Evolutionary conservation across 2,113 vertebrate genomes (phyloP).

Genomic region (Sander lucioperca): DNA sequence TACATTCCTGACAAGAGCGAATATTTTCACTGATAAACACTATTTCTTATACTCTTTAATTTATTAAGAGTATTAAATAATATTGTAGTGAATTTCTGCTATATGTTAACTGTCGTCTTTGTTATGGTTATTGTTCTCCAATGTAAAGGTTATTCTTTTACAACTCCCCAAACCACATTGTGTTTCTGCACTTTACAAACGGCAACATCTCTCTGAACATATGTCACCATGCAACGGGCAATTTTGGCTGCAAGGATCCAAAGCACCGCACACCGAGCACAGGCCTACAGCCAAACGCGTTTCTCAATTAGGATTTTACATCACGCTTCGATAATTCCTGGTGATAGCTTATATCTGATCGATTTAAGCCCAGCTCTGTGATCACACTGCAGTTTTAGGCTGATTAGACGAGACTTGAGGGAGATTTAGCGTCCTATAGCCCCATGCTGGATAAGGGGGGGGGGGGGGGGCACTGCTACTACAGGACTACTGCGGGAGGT

Average conservation of each 20-base stretch:
- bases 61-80: neutral
- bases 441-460: slow-evolving; percentile 58
- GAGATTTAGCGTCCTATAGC: slow-evolving; percentile 59
- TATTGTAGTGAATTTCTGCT: neutral
- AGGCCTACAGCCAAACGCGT: slow-evolving; percentile 29
- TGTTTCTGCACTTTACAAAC: neutral
- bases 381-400: slow-evolving; percentile 69
- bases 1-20: neutral
- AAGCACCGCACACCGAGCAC: neutral
- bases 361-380: slow-evolving; percentile 63
- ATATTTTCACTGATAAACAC: neutral
- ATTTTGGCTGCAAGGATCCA: slow-evolving; percentile 2
- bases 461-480: slow-evolving; percentile 34
- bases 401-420: slow-evolving; percentile 69
- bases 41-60: neutral
- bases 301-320: slow-evolving; percentile 52
- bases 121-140: neutral
- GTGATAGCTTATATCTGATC: slow-evolving; percentile 62
- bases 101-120: neutral
- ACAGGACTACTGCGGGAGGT: slow-evolving; percentile 81
- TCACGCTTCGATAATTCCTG: slow-evolving; percentile 54
- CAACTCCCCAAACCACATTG: neutral
- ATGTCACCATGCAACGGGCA: neutral
- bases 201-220: neutral
- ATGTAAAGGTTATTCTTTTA: neutral